Evolutionary conservation across 2,888 invertebrate genomes (phyloP), one percentile per base, ranked within the genome.

Genomic region (Proisotoma minuta): DNA sequence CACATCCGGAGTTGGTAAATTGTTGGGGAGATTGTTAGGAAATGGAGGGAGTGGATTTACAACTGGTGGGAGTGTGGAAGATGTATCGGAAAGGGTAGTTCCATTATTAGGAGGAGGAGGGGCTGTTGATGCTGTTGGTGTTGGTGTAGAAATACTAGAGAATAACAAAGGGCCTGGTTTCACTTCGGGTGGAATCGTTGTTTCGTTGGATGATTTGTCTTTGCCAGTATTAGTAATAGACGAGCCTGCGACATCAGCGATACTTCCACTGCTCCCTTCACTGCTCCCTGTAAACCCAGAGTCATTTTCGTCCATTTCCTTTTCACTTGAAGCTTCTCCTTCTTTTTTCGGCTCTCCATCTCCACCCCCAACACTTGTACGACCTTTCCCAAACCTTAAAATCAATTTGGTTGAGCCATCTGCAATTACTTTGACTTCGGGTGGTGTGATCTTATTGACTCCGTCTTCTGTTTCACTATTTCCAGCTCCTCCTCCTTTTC

Each of bases 351-450:
- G 15, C 15, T 8, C 15, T 3, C 10, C 49, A 29, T 49, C 34
- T 20, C 58, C 23, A 26, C 50, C 58, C 3, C 28, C 57, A 43
- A 23, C 54, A 57, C 28, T 66, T 12, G 12, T 40, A 2, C 80
- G 79, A 61, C 80, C 79, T 69, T 84, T 83, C 62, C 84, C 84
- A 74, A 91, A 83, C 63, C 89, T 84, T 73, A 91, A 86, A 20
- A 91, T 88, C 52, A 91, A 78, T 77, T 90, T 91, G 0, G 88
- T 70, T 5, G 65, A 57, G n/a, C 65, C 65, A 24, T 71, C 72
- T 1, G 66, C 63, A 20, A 73, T 65, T 1, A 72, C 66, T 61
- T 71, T 72, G 8, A 73, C 68, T 34, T 71, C 69, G 4, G 71
- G 68, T 22, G 67, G 10, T 18, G 43, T 5, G 15, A 4, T 15